Conservation (phyloP, 1,140 invertebrate species). For the Papilio machaon region DNA sequence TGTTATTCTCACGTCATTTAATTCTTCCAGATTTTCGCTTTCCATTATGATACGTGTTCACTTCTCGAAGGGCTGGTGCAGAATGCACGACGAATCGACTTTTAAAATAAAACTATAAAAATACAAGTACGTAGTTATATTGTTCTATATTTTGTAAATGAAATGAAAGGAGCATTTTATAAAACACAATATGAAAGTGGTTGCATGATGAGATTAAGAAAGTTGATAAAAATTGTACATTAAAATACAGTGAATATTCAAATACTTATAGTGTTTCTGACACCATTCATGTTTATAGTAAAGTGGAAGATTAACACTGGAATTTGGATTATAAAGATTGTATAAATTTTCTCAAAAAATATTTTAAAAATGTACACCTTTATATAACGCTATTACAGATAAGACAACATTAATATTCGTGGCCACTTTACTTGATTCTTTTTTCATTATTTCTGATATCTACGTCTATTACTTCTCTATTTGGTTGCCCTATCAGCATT, state of each 20-base stretch:
- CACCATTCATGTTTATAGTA: neutral
- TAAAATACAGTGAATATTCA: neutral
- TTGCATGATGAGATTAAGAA: neutral
- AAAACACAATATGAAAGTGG: neutral
- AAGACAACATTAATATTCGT: neutral
- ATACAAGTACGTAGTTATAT: neutral
- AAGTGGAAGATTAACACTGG: neutral
- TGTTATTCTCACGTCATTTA: neutral
- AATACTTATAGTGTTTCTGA: neutral
- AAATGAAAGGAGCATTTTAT: neutral
- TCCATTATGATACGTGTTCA: neutral
- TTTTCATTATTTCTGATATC: neutral
- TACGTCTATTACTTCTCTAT: neutral
- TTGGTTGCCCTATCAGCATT: neutral
- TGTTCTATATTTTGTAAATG: neutral
- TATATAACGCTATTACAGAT: neutral
- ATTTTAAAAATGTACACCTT: too few relatives aligned
- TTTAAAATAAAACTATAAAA: neutral
- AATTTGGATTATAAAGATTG: neutral
- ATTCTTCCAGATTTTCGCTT: neutral
- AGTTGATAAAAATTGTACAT: neutral
- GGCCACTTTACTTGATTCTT: neutral
- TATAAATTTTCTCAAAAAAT: neutral
- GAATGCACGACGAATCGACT: neutral
- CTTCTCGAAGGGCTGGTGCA: neutral